Evolutionary conservation across 2,113 vertebrate genomes (phyloP).

Genomic region (Neolamprologus modestus): DNA sequence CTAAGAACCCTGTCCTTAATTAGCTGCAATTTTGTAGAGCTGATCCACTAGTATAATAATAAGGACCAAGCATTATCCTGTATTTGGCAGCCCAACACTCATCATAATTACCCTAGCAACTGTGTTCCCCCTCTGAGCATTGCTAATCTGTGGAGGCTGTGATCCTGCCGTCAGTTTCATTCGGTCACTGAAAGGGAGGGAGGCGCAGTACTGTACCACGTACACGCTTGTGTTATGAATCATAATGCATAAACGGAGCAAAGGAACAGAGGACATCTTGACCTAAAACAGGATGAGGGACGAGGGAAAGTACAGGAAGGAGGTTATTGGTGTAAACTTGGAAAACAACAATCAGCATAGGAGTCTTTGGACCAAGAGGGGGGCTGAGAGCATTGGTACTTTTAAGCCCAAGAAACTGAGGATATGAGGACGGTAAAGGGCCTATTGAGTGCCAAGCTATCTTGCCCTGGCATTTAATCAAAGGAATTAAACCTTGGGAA

Average conservation of each 20-base stretch:
- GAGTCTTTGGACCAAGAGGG: conserved; percentile 64
- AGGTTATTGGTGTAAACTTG: conserved; percentile 55
- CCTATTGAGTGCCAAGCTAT: conserved; percentile 85
- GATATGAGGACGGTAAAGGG: conserved; percentile 74
- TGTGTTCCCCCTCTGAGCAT: conserved; percentile 19
- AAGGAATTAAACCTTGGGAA: conserved; percentile 97
- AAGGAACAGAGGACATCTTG: conserved; percentile 69
- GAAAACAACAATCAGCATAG: conserved; percentile 75
- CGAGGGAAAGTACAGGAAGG: conserved; percentile 43
- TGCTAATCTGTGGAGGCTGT: conserved; percentile 38
- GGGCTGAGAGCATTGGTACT: conserved; percentile 63
- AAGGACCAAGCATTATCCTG: conserved; percentile 16
- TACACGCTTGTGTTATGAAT: conserved; percentile 45
- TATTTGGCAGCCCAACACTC: conserved; percentile 27
- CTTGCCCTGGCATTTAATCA: conserved; percentile 98
- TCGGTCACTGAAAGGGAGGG: conserved; percentile 23
- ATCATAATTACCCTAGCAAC: conserved; percentile 37
- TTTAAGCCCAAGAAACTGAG: conserved; percentile 81
- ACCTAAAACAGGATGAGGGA: conserved; percentile 73
- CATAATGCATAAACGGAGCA: conserved; percentile 66
- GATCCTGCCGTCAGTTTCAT: conserved; percentile 20
- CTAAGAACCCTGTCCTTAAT: neutral
- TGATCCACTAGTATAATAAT: conserved; percentile 27
- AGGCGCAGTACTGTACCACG: conserved; percentile 11
- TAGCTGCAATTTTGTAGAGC: conserved; percentile 12